Evolutionary conservation across 2,888 invertebrate genomes (phyloP).

Genomic region (Steromphala cineraria): DNA sequence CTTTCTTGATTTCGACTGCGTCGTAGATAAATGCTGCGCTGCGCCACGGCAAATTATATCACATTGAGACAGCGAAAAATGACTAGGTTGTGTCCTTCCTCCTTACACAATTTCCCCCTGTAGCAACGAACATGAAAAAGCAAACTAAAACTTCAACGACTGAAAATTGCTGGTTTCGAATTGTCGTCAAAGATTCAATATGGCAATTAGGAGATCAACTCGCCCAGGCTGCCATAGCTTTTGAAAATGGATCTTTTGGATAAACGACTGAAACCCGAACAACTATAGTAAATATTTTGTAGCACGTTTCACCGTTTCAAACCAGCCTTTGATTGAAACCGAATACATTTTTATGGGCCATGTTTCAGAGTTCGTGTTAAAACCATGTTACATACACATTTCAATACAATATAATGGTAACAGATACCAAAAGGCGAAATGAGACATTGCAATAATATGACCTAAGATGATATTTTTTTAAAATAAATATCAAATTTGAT

Average conservation of each 20-base stretch:
- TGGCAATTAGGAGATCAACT: conserved; percentile 22
- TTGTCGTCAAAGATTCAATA: conserved; percentile 27
- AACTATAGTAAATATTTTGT: conserved; percentile 17
- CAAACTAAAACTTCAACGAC: conserved; percentile 13
- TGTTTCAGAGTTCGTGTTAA: too few relatives aligned
- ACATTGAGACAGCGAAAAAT: conserved; percentile 8
- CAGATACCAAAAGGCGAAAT: too few relatives aligned
- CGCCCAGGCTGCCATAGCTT: neutral
- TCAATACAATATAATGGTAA: too few relatives aligned
- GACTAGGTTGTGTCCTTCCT: neutral
- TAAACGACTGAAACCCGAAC: conserved; percentile 12
- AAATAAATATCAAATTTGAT: too few relatives aligned
- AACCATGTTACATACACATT: too few relatives aligned
- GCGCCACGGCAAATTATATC: neutral
- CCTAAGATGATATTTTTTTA: too few relatives aligned
- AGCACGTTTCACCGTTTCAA: neutral
- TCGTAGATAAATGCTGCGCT: neutral
- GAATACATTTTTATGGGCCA: neutral
- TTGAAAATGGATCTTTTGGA: conserved; percentile 6
- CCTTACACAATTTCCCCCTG: conserved; percentile 2
- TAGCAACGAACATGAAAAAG: neutral
- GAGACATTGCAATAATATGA: too few relatives aligned
- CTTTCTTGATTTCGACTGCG: neutral
- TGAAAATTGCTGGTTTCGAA: conserved; percentile 25
- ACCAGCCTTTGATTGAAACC: conserved; percentile 21